These are phyloP conservation scores for Lagodon rhomboides DNA, from an alignment of 2,797 vertebrate species.

Conservation along the genomic window DNA sequence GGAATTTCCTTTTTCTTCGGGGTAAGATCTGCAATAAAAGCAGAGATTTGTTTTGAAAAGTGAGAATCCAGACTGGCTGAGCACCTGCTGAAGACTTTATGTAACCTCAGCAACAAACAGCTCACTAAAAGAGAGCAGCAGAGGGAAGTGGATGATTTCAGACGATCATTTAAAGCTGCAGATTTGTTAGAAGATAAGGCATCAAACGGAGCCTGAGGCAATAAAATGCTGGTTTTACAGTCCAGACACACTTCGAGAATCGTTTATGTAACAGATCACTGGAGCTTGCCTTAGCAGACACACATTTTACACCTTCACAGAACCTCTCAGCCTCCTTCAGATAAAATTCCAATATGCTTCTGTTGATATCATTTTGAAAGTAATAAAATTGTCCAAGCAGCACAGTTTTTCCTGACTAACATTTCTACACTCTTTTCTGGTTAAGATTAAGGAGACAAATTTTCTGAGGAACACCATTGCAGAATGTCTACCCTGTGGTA, in stretches of 20 bases:
- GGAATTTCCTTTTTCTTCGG: slow-evolving; percentile 25
- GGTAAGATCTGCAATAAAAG: slow-evolving; percentile 38
- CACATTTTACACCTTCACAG: slow-evolving; percentile 9
- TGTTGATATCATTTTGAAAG: background rate
- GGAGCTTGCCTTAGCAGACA: slow-evolving; percentile 10
- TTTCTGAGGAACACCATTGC: slow-evolving; percentile 94
- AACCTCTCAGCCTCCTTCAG: background rate
- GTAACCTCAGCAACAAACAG: slow-evolving; percentile 23
- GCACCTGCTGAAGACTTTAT: slow-evolving; percentile 26
- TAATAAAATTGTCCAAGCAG: background rate
- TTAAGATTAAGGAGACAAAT: slow-evolving; percentile 94
- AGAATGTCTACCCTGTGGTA: slow-evolving; percentile 95
- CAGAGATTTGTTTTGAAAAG: slow-evolving; percentile 20
- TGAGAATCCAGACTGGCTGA: slow-evolving; percentile 39
- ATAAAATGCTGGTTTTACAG: slow-evolving; percentile 10
- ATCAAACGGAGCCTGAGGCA: slow-evolving; percentile 29
- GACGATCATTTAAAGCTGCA: slow-evolving; percentile 27
- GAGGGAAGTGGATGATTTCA: slow-evolving; percentile 23
- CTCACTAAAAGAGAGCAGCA: slow-evolving; percentile 3
- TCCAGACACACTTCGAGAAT: slow-evolving; percentile 16
- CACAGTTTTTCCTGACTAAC: slow-evolving; percentile 16
- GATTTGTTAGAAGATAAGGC: slow-evolving; percentile 32
- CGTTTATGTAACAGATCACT: slow-evolving; percentile 4
- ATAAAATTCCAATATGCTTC: background rate
- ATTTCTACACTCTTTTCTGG: slow-evolving; percentile 24